phyloP scores from a whole-genome alignment of 2,797 vertebrate genomes.

The Onychomys torridus region DNA sequence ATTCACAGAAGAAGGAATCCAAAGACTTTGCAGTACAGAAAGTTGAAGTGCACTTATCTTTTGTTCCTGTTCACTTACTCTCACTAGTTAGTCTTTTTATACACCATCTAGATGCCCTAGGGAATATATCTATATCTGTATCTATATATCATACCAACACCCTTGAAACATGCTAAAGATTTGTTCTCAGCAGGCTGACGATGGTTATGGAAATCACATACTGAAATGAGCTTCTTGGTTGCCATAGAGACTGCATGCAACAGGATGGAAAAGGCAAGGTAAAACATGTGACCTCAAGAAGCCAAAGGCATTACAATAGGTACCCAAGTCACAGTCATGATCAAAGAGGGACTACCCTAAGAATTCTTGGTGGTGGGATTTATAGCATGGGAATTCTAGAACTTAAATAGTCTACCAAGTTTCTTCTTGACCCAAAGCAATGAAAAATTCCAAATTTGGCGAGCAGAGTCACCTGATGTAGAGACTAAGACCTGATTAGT shows the following conservation, averaged over 20 bases:
- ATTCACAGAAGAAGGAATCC: background rate
- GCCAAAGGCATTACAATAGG: background rate
- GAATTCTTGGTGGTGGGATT: background rate
- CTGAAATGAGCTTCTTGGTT: background rate
- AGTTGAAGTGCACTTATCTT: background rate
- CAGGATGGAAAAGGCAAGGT: background rate
- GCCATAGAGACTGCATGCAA: background rate
- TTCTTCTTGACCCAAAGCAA: background rate
- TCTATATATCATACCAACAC: background rate
- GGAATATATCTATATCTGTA: background rate
- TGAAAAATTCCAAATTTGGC: background rate
- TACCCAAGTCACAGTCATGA: background rate
- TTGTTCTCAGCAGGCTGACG: background rate
- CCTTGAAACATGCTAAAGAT: background rate
- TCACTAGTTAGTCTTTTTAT: background rate
- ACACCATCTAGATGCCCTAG: background rate
- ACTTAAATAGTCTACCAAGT: background rate
- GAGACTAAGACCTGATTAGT: background rate
- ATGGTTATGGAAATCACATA: background rate
- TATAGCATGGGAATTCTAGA: background rate
- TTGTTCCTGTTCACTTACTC: background rate
- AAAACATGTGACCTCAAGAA: background rate
- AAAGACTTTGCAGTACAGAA: background rate
- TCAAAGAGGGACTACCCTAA: background rate
- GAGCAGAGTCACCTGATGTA: background rate